phyloP scores from a whole-genome alignment of 2,113 vertebrate genomes.

The Scomber scombrus region DNA sequence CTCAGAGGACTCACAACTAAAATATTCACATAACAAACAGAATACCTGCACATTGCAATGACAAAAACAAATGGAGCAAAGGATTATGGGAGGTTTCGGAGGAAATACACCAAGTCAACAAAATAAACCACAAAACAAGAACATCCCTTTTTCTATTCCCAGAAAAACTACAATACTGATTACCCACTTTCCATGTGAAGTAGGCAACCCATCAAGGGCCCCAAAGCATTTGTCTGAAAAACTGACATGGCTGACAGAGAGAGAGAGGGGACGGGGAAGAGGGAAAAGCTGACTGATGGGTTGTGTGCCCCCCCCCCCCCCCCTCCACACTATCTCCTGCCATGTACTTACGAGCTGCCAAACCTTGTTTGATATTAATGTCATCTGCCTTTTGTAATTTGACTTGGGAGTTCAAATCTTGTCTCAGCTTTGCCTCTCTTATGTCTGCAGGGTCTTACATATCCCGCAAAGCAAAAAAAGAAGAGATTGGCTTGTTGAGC shows the following conservation, averaged over 20 bases:
- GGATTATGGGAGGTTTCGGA: conserved; percentile 30
- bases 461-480: conserved; percentile 14
- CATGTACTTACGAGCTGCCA: conserved; percentile 76
- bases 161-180: conserved; percentile 25
- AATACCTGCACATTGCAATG: conserved; percentile 26
- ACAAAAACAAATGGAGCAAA: conserved; percentile 44
- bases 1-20: neutral
- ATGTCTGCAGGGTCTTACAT: conserved; percentile 51
- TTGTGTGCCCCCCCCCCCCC: conserved; percentile 21
- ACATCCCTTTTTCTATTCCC: conserved; percentile 3
- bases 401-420: conserved; percentile 77
- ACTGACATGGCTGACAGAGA: conserved; percentile 36
- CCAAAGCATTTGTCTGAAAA: conserved; percentile 23
- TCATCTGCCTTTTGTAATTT: conserved; percentile 81
- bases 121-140: conserved; percentile 25
- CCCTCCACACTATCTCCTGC: conserved; percentile 29
- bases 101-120: conserved; percentile 5
- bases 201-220: conserved; percentile 30
- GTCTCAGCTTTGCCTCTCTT: conserved; percentile 65
- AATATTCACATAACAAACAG: conserved; percentile 34
- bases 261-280: conserved; percentile 11
- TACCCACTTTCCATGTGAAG: conserved; percentile 19
- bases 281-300: conserved; percentile 58
- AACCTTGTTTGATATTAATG: conserved; percentile 80
- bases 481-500: conserved; percentile 46